Percentiles rank a stretch among this genome's conserved stretches.
phyloP scores from a whole-genome alignment of 2,888 invertebrate species.

The Oeneis ivallda region DNA sequence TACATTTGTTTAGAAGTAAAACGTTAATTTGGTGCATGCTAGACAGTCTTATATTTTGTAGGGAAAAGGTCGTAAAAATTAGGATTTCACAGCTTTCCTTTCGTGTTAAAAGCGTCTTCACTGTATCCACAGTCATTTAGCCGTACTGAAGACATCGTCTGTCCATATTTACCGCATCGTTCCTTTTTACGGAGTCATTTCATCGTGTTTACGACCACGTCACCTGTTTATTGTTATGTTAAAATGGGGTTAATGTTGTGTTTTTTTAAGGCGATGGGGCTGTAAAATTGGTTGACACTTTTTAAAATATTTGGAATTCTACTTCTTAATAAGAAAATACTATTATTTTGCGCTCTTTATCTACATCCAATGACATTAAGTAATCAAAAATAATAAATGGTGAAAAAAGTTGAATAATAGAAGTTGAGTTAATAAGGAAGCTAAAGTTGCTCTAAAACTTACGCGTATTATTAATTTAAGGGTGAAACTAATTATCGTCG shows the following conservation, averaged over 20 bases:
- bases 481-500: too few species aligned
- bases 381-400: too few species aligned
- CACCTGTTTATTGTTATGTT: slow-evolving; percentile 71
- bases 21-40: not conserved
- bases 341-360: not conserved
- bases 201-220: slow-evolving; percentile 67
- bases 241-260: slow-evolving; percentile 68
- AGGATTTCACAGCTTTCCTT: slow-evolving; percentile 48
- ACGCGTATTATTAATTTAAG: too few species aligned
- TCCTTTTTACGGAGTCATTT: slow-evolving; percentile 73
- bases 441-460: not conserved
- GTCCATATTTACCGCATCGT: slow-evolving; percentile 76
- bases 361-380: not conserved
- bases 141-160: slow-evolving; percentile 62
- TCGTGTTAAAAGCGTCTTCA: slow-evolving; percentile 52
- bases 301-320: not conserved
- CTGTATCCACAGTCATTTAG: slow-evolving; percentile 50
- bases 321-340: not conserved
- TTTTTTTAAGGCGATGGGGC: slow-evolving; percentile 53
- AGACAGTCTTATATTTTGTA: slow-evolving; percentile 31
- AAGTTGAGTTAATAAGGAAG: not conserved
- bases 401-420: not conserved
- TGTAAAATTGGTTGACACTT: slow-evolving; percentile 26
- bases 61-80: slow-evolving; percentile 53
- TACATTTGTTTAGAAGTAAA: not conserved